Evolutionary conservation across 2,797 vertebrate genomes (phyloP), one percentile per base, ranked within the genome.

Genomic region (Rhincodon typus): DNA sequence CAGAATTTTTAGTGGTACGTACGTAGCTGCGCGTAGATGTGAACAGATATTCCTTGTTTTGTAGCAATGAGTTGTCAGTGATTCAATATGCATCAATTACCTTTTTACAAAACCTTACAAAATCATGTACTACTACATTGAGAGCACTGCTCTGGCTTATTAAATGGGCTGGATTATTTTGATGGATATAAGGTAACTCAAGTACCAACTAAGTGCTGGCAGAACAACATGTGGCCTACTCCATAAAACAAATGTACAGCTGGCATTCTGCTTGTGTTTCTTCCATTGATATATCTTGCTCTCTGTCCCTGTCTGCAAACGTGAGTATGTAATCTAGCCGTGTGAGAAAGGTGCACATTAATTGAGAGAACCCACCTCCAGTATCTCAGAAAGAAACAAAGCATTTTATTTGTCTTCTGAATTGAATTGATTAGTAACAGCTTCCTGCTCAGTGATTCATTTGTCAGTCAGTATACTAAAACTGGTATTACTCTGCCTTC

Each of bases 401-500:
- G 57, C n/a, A 91, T 66, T 66, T 91, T 38, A 69, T 69, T 10
- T 42, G 21, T 69, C 62, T 27, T 69, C 90, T 93, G 90, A 93
- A 42, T 69, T 69, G 62, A 66, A 42, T 42, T 93, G 38, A 42
- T 93, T 38, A 25, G 62, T 67, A 69, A 42, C 94, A 95, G 94
- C 53, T 94, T 21, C 70, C 42, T 57, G 27, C 7, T 74, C 70
- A 77, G 72, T 27, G 17, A 46, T 72, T n/a, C 17, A 23, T 4
- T 57, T 19, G 46, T 21, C 46, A 30, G 12, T n/a, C 46, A 77
- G 4, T 77, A 15, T 34, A 13, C 91, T 69, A 66, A 77, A n/a
- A n/a, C 53, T 95, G 94, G 94, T 95, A 77, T 95, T 77, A 95
- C 17, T 53, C 70, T 95, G 94, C 94, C 94, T 77, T 77, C 94